These are phyloP conservation scores for Cremastinae sp. DNA, from an alignment of 2,888 invertebrate genomes.

Conservation along the genomic window DNA sequence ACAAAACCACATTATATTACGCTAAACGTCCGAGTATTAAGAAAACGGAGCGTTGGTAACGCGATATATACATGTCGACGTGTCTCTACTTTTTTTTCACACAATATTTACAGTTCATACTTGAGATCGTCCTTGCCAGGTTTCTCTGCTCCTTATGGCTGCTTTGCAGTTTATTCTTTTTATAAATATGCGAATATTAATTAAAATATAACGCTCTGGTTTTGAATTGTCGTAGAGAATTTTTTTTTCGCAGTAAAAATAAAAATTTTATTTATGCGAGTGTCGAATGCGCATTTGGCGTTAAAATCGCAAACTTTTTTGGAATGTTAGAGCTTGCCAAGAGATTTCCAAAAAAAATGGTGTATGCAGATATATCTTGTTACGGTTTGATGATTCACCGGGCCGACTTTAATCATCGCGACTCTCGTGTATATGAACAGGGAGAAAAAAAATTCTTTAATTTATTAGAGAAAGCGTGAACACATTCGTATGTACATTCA, in stretches of 20 bases:
- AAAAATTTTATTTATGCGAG: background rate
- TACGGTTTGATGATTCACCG: constrained; percentile 60
- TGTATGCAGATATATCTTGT: constrained; percentile 34
- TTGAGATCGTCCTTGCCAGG: too few species aligned
- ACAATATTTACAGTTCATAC: background rate
- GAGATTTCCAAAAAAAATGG: constrained; percentile 59
- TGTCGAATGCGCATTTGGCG: constrained; percentile 21
- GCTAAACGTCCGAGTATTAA: constrained; percentile 52
- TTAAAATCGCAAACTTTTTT: constrained; percentile 15
- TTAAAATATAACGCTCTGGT: too few species aligned
- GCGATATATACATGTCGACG: constrained; percentile 1
- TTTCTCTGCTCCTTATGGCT: too few species aligned
- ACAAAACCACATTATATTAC: constrained; percentile 54
- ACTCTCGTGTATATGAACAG: constrained; percentile 28
- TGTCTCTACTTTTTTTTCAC: background rate
- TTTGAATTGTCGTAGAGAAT: too few species aligned
- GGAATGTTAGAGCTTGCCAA: constrained; percentile 56
- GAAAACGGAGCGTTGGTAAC: constrained; percentile 20
- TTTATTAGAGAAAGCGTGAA: constrained; percentile 64
- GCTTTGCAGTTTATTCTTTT: too few species aligned
- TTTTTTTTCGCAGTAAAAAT: background rate
- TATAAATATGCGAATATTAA: too few species aligned
- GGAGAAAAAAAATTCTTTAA: constrained; percentile 50
- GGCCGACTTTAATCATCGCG: constrained; percentile 60
- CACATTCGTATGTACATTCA: background rate